A percentile compares a stretch with the other conserved stretches of the same genome.
phyloP scores from a whole-genome alignment of 2,113 vertebrate species.

The Indri indri region DNA sequence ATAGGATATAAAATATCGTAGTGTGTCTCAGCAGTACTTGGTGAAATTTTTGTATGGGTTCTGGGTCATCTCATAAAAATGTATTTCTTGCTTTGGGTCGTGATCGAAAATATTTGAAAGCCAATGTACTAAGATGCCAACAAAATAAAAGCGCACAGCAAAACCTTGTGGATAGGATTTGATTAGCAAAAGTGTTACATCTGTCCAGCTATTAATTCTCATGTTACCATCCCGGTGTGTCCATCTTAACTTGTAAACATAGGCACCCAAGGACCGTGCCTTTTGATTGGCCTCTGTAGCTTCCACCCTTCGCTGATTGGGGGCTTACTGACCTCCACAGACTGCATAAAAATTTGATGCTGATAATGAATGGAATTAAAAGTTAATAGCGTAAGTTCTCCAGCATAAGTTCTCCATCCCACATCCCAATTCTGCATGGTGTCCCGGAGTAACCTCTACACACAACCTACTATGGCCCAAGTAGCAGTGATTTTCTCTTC shows the following conservation, averaged over 20 bases:
- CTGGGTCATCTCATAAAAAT: not conserved
- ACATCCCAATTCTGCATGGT: not conserved
- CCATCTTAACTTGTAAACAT: not conserved
- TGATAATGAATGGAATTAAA: slow-evolving; percentile 1
- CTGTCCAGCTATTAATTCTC: not conserved
- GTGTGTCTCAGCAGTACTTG: not conserved
- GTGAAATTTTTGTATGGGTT: not conserved
- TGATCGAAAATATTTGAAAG: not conserved
- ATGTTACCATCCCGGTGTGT: not conserved
- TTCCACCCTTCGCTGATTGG: not conserved
- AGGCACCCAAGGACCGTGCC: not conserved
- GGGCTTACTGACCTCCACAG: not conserved
- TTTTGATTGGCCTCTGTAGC: not conserved
- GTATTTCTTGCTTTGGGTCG: not conserved
- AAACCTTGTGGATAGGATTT: not conserved
- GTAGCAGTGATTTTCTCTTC: not conserved
- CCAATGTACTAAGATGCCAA: not conserved
- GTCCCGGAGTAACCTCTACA: not conserved
- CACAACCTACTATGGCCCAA: not conserved
- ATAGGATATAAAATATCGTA: not conserved
- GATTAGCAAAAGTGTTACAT: not conserved
- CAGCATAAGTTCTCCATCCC: not conserved
- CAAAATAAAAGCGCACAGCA: not conserved
- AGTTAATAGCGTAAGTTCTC: not conserved
- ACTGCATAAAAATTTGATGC: not conserved